A percentile compares a stretch with the other conserved stretches of the same genome.
These are phyloP conservation scores for Clistopyga incitator DNA, from an alignment of 2,888 invertebrate genomes.

Conservation along the genomic window DNA sequence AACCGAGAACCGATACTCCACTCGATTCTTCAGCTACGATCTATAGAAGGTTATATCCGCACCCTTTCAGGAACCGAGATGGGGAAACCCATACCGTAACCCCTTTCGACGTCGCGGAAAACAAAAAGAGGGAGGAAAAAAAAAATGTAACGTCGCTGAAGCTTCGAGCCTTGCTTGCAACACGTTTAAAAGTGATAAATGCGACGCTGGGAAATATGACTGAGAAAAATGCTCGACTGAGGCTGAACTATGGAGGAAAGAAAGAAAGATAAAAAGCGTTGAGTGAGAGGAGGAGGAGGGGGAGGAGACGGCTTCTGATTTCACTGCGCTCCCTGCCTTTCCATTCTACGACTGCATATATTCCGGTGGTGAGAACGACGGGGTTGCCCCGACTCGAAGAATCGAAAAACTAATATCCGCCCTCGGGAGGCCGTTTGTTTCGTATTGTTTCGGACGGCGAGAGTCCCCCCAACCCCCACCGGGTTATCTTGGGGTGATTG, in stretches of 20 bases:
- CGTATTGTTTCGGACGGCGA: constrained; percentile 82
- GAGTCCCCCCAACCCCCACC: constrained; percentile 65
- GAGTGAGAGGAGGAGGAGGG: constrained; percentile 21
- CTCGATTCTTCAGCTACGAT: constrained; percentile 53
- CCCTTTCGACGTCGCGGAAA: constrained; percentile 45
- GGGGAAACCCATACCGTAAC: constrained; percentile 38
- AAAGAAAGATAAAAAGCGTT: constrained; percentile 22
- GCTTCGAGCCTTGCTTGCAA: constrained; percentile 68
- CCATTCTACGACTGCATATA: constrained; percentile 36
- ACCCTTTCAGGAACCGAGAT: constrained; percentile 57
- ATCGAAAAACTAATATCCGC: constrained; percentile 84
- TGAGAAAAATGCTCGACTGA: constrained; percentile 81
- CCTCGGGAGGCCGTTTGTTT: constrained; percentile 83
- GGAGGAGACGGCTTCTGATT: constrained; percentile 57
- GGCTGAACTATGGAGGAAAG: constrained; percentile 64
- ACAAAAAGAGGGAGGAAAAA: constrained; percentile 35
- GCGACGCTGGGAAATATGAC: constrained; percentile 81
- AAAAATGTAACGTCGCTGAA: too few relatives aligned
- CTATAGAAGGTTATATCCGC: constrained; percentile 56
- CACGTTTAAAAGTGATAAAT: constrained; percentile 83
- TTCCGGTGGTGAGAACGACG: constrained; percentile 61
- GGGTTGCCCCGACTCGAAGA: constrained; percentile 75
- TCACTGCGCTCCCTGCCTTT: constrained; percentile 50
- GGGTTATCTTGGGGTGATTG: constrained; percentile 83
- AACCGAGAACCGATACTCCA: constrained; percentile 30